These are phyloP conservation scores for Lipophrys pholis DNA, from an alignment of 2,113 vertebrate genomes.

Conservation along the genomic window DNA sequence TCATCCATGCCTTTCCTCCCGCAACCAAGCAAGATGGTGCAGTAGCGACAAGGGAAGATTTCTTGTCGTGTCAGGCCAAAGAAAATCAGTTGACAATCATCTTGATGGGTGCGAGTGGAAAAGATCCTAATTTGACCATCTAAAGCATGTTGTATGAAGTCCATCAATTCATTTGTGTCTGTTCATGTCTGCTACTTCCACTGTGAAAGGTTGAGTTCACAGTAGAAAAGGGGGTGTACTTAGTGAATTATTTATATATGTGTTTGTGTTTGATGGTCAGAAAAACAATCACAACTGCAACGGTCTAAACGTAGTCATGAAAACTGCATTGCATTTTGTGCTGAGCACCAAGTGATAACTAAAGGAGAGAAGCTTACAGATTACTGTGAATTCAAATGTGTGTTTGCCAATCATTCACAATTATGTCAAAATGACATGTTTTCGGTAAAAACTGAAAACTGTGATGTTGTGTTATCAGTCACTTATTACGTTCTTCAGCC, in stretches of 20 bases:
- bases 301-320: too few species aligned
- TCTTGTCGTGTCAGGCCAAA: slow-evolving; percentile 4
- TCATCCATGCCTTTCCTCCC: not conserved
- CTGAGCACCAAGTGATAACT: too few species aligned
- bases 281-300: not conserved
- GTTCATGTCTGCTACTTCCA: too few species aligned
- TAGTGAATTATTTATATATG: too few species aligned
- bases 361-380: not conserved
- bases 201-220: too few species aligned
- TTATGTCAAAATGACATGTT: not conserved
- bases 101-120: not conserved
- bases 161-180: too few species aligned
- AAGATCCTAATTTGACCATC: too few species aligned
- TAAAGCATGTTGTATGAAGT: too few species aligned
- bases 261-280: not conserved
- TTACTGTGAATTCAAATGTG: not conserved
- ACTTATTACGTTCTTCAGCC: not conserved
- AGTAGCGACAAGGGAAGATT: slow-evolving; percentile 14
- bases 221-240: too few species aligned
- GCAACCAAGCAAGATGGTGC: not conserved
- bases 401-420: not conserved
- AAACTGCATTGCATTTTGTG: too few species aligned
- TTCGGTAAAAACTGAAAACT: not conserved
- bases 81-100: slow-evolving; percentile 16
- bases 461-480: not conserved